phyloP scores from a whole-genome alignment of 2,797 vertebrate genomes.

The Rhinoraja longicauda region DNA sequence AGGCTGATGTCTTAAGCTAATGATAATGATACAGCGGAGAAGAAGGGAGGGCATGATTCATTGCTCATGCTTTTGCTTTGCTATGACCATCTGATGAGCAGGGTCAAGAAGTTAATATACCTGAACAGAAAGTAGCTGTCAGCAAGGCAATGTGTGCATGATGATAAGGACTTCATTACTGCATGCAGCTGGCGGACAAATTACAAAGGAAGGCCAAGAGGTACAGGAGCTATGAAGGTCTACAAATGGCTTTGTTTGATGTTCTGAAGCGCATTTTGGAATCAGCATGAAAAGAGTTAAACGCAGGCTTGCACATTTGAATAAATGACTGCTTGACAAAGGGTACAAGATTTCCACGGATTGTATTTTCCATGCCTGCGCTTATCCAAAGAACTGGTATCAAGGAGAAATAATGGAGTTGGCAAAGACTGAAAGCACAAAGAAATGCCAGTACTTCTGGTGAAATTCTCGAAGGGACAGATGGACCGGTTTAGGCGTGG shows the following conservation, averaged over 20 bases:
- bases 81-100: background rate
- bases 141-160: background rate
- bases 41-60: background rate
- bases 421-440: constrained; percentile 1
- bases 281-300: background rate
- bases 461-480: constrained; percentile 21
- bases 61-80: background rate
- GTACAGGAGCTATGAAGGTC: background rate
- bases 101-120: background rate
- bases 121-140: constrained; percentile 24
- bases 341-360: background rate
- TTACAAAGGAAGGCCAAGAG: constrained; percentile 11
- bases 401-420: background rate
- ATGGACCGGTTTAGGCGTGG: constrained; percentile 17
- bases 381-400: background rate
- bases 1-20: background rate
- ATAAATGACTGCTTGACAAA: background rate
- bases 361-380: background rate
- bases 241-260: background rate
- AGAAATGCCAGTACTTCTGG: background rate
- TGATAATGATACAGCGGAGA: background rate
- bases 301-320: background rate
- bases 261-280: background rate
- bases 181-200: background rate
- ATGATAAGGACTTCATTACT: background rate